Evolutionary conservation across 1,140 invertebrate species (phyloP).

Genomic region (Tribolium castaneum): DNA sequence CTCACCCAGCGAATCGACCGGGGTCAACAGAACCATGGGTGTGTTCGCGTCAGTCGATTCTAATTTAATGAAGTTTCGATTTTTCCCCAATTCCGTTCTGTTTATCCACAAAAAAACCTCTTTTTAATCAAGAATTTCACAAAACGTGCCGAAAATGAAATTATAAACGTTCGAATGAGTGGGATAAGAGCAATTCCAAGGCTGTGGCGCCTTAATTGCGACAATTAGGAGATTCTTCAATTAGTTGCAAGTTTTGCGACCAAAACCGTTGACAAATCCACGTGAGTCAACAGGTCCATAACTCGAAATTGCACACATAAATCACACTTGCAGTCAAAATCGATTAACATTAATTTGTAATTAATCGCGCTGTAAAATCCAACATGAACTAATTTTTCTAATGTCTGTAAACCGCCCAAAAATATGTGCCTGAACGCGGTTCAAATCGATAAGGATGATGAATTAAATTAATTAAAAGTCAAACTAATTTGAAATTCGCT

Average conservation of each 20-base stretch:
- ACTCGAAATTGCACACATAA: neutral
- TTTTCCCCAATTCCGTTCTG: neutral
- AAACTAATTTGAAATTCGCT: neutral
- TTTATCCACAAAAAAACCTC: neutral
- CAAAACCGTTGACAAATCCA: neutral
- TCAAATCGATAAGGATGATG: neutral
- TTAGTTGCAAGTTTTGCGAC: neutral
- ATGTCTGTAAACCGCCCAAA: neutral
- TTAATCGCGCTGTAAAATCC: neutral
- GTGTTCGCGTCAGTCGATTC: neutral
- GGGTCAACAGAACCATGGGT: neutral
- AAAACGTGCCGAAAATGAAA: neutral
- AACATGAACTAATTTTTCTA: neutral
- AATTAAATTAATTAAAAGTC: neutral
- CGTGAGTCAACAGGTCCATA: neutral
- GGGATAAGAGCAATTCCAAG: neutral
- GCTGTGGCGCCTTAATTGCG: neutral
- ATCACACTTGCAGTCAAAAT: neutral
- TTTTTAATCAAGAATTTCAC: neutral
- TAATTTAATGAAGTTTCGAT: slow-evolving; percentile 23
- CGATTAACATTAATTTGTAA: neutral
- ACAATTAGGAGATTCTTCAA: neutral
- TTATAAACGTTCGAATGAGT: neutral
- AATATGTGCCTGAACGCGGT: neutral
- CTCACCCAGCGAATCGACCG: slow-evolving; percentile 12